Conservation (phyloP, 2,113 vertebrate genomes). For the Gracilinanus agilis region DNA sequence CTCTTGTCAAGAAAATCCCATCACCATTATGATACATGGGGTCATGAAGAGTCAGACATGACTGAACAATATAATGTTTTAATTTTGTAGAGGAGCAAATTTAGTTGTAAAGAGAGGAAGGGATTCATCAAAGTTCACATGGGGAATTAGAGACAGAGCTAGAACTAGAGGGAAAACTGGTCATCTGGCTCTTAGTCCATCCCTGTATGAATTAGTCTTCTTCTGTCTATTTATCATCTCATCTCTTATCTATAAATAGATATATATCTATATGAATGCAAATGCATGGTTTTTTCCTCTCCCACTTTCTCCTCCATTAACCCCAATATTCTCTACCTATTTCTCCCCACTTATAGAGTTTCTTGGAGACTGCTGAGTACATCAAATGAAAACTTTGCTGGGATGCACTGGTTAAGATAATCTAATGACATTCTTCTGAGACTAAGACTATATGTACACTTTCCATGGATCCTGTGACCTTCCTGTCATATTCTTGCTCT, state of each 20-base stretch:
- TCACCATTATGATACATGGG: neutral
- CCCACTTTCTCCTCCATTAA: neutral
- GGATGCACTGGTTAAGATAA: neutral
- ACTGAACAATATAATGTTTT: neutral
- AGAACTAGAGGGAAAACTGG: neutral
- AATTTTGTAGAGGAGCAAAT: neutral
- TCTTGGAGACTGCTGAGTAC: neutral
- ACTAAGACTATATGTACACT: neutral
- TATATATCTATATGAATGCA: neutral
- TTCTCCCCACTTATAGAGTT: neutral
- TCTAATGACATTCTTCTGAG: neutral
- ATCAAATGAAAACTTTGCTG: neutral
- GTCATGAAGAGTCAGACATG: neutral
- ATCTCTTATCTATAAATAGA: conserved; percentile 36
- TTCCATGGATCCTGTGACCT: neutral
- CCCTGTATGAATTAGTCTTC: neutral
- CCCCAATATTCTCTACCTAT: neutral
- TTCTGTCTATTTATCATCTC: conserved; percentile 3
- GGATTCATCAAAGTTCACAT: neutral
- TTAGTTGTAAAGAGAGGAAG: neutral
- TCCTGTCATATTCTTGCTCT: neutral
- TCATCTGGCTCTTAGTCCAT: neutral
- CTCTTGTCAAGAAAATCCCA: neutral
- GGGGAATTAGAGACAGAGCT: neutral
- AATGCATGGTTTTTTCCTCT: neutral